Evolutionary conservation across 2,888 invertebrate genomes (phyloP), one percentile per base, ranked within the genome.

Genomic region (Diarsia rubi): DNA sequence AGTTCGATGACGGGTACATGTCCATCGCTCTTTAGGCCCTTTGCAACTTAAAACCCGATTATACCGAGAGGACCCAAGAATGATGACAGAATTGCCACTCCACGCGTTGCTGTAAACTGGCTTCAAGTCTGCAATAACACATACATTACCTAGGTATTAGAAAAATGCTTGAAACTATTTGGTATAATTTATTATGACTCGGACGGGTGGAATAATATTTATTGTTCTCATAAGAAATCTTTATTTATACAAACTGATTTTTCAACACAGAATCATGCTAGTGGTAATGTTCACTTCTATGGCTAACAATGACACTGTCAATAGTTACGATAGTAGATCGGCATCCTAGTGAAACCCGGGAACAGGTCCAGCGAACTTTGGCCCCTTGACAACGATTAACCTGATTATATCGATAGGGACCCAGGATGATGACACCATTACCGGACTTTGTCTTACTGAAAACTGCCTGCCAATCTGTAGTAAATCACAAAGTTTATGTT

Each of bases 351-450:
- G 67, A 21, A n/a, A 27, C 63, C 37, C 70, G 65, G 12, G 75
- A 80, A 62, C 88, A 88, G 12, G 80, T 83, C 88, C 88, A 88
- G 1, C 81, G 71, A 1, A 86, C 78, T 73, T 86, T 84, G 4
- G 73, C 14, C 3, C 89, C 89, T n/a, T 27, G 78, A 49, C 37
- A 72, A 19, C 9, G 16, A 19, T 42, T 54, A 11, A 70, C 45
- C 12, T 67, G 70, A 44, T 79, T 79, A 57, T 80, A 80, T 1
- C 79, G 47, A 45, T 74, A 79, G 16, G 47, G 75, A n/a, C 72
- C 80, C 1, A 75, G 5, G 16, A 54, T 45, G 19, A 81, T 75
- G 8, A 81, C 81, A n/a, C 37, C 69, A 24, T 70, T 70, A 69
- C 69, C 69, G 14, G 27, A 21, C 9, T 12, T 81, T 12, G 79